Evolutionary conservation across 64 coral and sea anemone species (phyloP), one percentile per base, ranked within the genome.

Genomic region (Porites australiensis): DNA sequence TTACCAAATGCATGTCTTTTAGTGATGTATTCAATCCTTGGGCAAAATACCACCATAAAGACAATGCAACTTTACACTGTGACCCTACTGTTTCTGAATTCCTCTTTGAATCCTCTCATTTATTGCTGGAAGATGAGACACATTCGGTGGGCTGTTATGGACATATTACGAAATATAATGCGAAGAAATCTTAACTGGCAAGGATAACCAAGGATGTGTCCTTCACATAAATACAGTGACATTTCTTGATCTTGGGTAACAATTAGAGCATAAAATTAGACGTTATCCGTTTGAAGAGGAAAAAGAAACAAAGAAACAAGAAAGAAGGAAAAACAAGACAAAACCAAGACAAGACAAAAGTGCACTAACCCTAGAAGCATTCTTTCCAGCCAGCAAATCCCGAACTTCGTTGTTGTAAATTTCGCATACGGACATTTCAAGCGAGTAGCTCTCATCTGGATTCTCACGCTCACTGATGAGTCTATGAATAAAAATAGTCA

Each of bases 381-480:
- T 93, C 82, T 99, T 95, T 63, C 87, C 90, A 19, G 95, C 88
- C 20, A 99, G 83, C 4, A 99, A 61, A 74, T 99, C 97, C 14
- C 94, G 84, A 22, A 96, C 97, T 68, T 99, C 97, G 64, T 99
- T 99, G 61, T 99, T 99, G 77, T 99, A 99, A 60, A 99, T 99
- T 66, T 99, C 97, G 83, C 97, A 99, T 3, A 99, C 91, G 5
- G 97, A 90, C 83, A 99, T 96, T 61, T 99, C 97, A 62, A 99
- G 74, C 6, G 97, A 82, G 52, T 94, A 94, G 44, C 88, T 88
- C 53, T 99, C 97, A 2, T 77, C 90, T 5, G 81, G 49, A 60
- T 91, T 87, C 65, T 96, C 94, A 14, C 97, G 90, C 20, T 81
- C 62, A 48, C 45, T 14, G 82, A 99, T 99, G 37, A 99, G 65